Conservation (phyloP, 2,797 vertebrate genomes). For the Sebastes matsubarae region DNA sequence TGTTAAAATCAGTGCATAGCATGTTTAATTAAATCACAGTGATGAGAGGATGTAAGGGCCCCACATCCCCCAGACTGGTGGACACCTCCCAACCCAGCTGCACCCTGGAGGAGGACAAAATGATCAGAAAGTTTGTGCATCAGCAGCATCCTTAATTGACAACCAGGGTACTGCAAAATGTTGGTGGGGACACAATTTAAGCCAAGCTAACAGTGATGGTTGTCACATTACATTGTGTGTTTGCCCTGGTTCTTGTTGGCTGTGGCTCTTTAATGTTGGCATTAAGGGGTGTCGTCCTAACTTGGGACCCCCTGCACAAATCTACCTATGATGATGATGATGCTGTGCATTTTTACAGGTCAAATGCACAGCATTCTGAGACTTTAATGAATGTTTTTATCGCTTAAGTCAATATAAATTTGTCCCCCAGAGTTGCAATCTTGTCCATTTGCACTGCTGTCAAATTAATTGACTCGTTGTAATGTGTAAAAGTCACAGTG, state of each 20-base stretch:
- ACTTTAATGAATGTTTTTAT: background rate
- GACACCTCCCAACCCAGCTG: background rate
- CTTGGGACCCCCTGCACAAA: background rate
- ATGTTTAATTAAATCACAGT: background rate
- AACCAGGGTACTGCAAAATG: background rate
- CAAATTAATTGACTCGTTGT: background rate
- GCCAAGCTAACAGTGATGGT: background rate
- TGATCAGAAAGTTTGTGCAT: background rate
- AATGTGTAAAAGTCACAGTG: background rate
- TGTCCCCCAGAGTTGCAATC: too few species aligned
- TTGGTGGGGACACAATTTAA: background rate
- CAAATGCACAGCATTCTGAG: background rate
- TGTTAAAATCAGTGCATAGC: background rate
- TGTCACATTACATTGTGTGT: background rate
- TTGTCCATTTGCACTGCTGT: background rate
- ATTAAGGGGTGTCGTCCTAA: background rate
- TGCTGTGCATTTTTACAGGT: rapidly evolving
- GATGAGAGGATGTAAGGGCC: background rate
- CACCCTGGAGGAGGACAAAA: background rate
- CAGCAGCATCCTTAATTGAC: background rate
- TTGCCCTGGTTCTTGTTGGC: background rate
- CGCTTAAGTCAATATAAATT: background rate
- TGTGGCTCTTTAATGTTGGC: background rate
- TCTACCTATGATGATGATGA: too few species aligned
- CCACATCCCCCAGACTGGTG: background rate